Conservation (phyloP, 2,888 invertebrate species). For the Drosophila borealis region DNA sequence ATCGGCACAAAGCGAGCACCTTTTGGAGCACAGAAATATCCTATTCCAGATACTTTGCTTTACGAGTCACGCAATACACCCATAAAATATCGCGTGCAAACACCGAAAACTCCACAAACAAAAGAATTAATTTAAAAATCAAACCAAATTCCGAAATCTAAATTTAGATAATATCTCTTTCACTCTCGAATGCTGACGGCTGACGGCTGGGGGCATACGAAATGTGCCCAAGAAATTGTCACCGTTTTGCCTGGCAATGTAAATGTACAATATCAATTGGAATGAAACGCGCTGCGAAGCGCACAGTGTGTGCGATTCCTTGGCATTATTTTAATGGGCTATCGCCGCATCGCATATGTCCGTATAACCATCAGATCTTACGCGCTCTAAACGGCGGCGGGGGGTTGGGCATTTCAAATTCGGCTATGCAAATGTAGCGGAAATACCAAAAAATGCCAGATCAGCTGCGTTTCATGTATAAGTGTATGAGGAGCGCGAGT, state of each 20-base stretch:
- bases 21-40: too few species aligned
- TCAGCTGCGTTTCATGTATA: constrained; percentile 40
- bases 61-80: too few species aligned
- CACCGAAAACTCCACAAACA: not conserved
- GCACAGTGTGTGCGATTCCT: constrained; percentile 15
- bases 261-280: constrained; percentile 54
- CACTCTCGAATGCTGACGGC: not conserved
- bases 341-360: not conserved
- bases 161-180: constrained; percentile 17
- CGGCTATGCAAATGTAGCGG: constrained; percentile 76
- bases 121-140: constrained; percentile 10
- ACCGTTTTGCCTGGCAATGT: constrained; percentile 9
- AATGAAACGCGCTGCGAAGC: constrained; percentile 18
- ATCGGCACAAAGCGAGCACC: too few species aligned
- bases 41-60: too few species aligned
- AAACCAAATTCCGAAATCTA: constrained; percentile 8
- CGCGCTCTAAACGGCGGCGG: constrained; percentile 5
- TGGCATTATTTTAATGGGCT: constrained; percentile 43
- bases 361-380: constrained; percentile 15
- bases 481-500: constrained; percentile 9
- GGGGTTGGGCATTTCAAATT: constrained; percentile 35
- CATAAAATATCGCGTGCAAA: too few species aligned
- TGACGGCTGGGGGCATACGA: constrained; percentile 20
- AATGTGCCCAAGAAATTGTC: constrained; percentile 11
- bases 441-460: constrained; percentile 55